phyloP scores from a whole-genome alignment of 2,888 invertebrate species.

The Neoitamus cyanurus region DNA sequence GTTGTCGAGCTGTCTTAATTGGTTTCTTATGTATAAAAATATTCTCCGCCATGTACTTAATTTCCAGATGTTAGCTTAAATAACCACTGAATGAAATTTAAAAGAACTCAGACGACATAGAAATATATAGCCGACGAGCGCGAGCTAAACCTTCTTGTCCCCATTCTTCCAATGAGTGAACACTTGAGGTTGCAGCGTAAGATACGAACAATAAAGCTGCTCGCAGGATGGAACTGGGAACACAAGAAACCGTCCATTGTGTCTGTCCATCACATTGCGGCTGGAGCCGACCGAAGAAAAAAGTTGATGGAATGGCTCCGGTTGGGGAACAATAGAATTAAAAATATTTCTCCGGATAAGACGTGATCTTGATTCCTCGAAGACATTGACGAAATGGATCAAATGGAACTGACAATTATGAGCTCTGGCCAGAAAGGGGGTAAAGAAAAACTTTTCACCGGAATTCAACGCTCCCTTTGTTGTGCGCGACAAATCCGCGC shows the following conservation, averaged over 20 bases:
- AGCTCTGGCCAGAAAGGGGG: background rate
- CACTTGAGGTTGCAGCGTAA: background rate
- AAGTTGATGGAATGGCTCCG: conserved; percentile 24
- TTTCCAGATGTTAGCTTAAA: background rate
- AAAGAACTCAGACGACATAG: background rate
- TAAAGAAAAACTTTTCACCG: conserved; percentile 13
- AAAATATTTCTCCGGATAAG: conserved; percentile 13
- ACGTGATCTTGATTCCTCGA: conserved; percentile 25
- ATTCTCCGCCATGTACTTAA: background rate
- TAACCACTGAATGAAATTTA: background rate
- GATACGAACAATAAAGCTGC: conserved; percentile 9
- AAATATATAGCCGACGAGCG: background rate
- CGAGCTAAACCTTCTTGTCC: background rate
- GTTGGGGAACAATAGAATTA: conserved; percentile 23
- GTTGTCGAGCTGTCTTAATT: background rate
- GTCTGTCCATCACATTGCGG: background rate
- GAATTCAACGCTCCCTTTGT: conserved; percentile 16
- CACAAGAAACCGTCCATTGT: conserved; percentile 19
- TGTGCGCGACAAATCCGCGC: conserved; percentile 6
- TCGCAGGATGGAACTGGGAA: conserved; percentile 8
- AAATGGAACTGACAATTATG: conserved; percentile 19
- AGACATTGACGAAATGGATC: conserved; percentile 28
- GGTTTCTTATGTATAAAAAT: background rate
- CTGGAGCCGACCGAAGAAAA: background rate
- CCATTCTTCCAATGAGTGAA: background rate